A percentile compares a stretch with the other conserved stretches of the same genome.
Conservation (phyloP, 2,888 invertebrate species). For the Sphinx pinastri region DNA sequence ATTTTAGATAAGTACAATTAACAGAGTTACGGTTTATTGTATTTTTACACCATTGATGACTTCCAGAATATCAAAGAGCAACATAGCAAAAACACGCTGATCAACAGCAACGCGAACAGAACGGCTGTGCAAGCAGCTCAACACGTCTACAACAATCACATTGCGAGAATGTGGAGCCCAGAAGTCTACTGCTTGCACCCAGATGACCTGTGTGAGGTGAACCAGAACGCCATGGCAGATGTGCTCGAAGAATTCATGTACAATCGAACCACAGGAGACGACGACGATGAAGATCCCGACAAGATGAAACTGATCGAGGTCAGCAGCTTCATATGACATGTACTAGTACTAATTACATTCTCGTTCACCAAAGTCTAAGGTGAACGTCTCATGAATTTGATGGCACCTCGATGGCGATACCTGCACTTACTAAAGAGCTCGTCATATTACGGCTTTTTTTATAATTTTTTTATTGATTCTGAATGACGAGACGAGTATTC, state of each 20-base stretch:
- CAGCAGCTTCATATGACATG: neutral
- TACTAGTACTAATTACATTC: neutral
- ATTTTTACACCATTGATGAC: neutral
- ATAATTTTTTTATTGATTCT: too few relatives aligned
- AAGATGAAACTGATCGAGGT: conserved; percentile 30
- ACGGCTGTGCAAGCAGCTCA: conserved; percentile 31
- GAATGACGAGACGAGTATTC: too few relatives aligned
- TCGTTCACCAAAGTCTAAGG: too few relatives aligned
- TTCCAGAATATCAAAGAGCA: conserved; percentile 37
- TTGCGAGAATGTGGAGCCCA: conserved; percentile 28
- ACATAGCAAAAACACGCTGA: conserved; percentile 33
- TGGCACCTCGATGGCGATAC: too few relatives aligned
- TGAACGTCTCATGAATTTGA: too few relatives aligned
- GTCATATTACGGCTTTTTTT: too few relatives aligned
- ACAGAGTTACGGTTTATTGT: neutral
- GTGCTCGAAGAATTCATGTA: conserved; percentile 30
- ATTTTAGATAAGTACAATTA: neutral
- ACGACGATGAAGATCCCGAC: conserved; percentile 9
- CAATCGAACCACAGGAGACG: conserved; percentile 20
- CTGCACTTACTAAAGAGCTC: too few relatives aligned
- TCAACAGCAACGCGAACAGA: conserved; percentile 35
- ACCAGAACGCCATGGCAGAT: conserved; percentile 25
- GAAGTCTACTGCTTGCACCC: conserved; percentile 35
- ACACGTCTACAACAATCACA: conserved; percentile 32
- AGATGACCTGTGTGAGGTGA: conserved; percentile 27